phyloP scores from a whole-genome alignment of 2,888 invertebrate genomes.

The Drosophila prolongata region DNA sequence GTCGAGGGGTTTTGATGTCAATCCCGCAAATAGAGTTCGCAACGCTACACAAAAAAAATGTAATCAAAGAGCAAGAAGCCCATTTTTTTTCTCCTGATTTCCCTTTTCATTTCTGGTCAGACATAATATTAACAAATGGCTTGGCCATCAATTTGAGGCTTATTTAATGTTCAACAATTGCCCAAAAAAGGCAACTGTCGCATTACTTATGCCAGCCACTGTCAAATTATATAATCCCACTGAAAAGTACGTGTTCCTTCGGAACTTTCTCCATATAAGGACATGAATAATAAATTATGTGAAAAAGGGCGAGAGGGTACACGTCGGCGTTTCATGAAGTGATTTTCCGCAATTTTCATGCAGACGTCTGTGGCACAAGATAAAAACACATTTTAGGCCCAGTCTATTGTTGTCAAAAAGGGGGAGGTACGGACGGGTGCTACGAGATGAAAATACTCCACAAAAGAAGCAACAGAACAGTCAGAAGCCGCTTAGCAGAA shows the following conservation, averaged over 20 bases:
- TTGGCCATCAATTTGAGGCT: constrained; percentile 76
- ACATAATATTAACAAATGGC: constrained; percentile 76
- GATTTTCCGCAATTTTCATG: constrained; percentile 73
- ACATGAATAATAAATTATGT: constrained; percentile 78
- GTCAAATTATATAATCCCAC: constrained; percentile 70
- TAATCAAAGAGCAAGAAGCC: constrained; percentile 67
- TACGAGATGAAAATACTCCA: constrained; percentile 27
- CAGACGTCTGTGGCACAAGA: constrained; percentile 73
- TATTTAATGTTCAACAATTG: constrained; percentile 74
- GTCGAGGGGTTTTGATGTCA: neutral
- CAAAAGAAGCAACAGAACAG: constrained; percentile 41
- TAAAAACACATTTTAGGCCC: constrained; percentile 67
- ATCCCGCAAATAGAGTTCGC: constrained; percentile 53
- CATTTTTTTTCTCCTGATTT: constrained; percentile 10
- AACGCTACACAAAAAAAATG: constrained; percentile 40
- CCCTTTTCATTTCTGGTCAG: constrained; percentile 29
- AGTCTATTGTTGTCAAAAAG: constrained; percentile 57
- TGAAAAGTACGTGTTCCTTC: constrained; percentile 47
- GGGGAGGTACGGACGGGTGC: constrained; percentile 30
- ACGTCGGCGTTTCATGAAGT: constrained; percentile 65
- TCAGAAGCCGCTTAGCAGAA: constrained; percentile 60
- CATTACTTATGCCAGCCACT: constrained; percentile 61
- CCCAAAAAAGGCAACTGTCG: constrained; percentile 35
- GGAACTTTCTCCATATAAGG: constrained; percentile 52
- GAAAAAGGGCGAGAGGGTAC: constrained; percentile 24